phyloP scores from a whole-genome alignment of 1,140 invertebrate species.

The Olivierus martensii region DNA sequence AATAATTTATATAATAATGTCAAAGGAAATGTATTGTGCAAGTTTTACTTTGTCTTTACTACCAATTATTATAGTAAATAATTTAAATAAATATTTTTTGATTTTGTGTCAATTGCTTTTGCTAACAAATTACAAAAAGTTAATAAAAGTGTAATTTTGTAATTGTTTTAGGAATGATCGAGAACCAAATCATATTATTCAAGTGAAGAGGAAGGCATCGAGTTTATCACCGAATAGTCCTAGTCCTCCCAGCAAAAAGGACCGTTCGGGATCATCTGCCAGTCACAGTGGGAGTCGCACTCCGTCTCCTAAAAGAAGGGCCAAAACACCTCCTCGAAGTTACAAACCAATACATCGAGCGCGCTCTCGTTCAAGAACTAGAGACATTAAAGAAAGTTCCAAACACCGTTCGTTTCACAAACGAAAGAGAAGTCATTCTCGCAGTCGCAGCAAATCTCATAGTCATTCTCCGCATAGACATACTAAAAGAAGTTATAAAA shows the following conservation, averaged over 20 bases:
- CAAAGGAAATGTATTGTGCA: too few relatives aligned
- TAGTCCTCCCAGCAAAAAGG: not conserved
- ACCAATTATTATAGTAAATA: too few relatives aligned
- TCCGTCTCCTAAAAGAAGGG: constrained; percentile 8
- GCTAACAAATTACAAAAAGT: too few relatives aligned
- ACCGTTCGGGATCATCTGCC: constrained; percentile 4
- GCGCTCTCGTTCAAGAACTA: constrained; percentile 18
- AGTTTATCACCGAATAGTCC: too few relatives aligned
- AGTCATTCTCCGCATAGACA: constrained; percentile 15
- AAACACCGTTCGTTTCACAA: constrained; percentile 15
- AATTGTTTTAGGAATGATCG: too few relatives aligned
- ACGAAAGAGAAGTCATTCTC: constrained; percentile 15
- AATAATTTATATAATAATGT: too few relatives aligned
- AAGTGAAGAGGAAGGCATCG: too few relatives aligned
- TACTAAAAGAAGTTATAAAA: constrained; percentile 12
- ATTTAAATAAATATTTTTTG: too few relatives aligned
- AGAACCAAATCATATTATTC: too few relatives aligned
- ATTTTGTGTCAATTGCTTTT: too few relatives aligned
- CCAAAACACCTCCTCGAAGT: constrained; percentile 14
- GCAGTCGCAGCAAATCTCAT: constrained; percentile 15
- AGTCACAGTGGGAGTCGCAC: constrained; percentile 16
- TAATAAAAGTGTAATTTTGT: too few relatives aligned
- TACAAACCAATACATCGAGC: constrained; percentile 15
- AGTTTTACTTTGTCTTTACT: too few relatives aligned
- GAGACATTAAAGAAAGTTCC: constrained; percentile 10